phyloP scores from a whole-genome alignment of 1,140 invertebrate species.

The Aricia agestis region DNA sequence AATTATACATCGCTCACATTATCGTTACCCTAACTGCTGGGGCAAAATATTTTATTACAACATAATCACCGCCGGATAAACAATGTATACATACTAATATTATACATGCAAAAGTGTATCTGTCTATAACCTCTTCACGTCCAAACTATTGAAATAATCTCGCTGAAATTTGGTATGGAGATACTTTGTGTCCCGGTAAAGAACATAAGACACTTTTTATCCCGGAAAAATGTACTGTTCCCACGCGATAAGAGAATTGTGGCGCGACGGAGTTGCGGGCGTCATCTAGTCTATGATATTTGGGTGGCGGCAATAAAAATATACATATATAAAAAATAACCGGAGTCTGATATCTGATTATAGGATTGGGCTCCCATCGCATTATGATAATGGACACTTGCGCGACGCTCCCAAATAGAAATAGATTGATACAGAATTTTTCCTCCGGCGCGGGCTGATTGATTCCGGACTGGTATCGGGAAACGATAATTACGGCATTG shows the following conservation, averaged over 20 bases:
- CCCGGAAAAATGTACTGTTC: too few relatives aligned
- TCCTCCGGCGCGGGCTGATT: conserved; percentile 47
- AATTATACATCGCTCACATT: not conserved
- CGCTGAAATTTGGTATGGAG: too few relatives aligned
- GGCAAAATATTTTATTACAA: conserved; percentile 5
- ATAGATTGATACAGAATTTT: conserved; percentile 71
- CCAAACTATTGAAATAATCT: not conserved
- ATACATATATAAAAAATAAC: conserved; percentile 68
- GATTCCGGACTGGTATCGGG: conserved; percentile 45
- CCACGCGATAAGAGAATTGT: too few relatives aligned
- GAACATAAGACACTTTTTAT: too few relatives aligned
- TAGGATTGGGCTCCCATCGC: conserved; percentile 66
- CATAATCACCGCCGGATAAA: conserved; percentile 14
- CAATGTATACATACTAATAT: not conserved
- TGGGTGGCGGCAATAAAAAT: conserved; percentile 64
- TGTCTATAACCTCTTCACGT: too few relatives aligned
- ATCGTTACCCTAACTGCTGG: not conserved
- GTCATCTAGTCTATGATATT: conserved; percentile 40
- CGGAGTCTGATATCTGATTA: conserved; percentile 67
- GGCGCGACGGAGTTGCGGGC: too few relatives aligned
- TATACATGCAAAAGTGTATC: too few relatives aligned
- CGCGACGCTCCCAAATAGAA: conserved; percentile 57
- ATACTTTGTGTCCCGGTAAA: too few relatives aligned
- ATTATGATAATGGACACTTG: conserved; percentile 69
- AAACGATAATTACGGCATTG: conserved; percentile 14